phyloP scores from a whole-genome alignment of 2,113 vertebrate species.

The Pterocles orientalis region DNA sequence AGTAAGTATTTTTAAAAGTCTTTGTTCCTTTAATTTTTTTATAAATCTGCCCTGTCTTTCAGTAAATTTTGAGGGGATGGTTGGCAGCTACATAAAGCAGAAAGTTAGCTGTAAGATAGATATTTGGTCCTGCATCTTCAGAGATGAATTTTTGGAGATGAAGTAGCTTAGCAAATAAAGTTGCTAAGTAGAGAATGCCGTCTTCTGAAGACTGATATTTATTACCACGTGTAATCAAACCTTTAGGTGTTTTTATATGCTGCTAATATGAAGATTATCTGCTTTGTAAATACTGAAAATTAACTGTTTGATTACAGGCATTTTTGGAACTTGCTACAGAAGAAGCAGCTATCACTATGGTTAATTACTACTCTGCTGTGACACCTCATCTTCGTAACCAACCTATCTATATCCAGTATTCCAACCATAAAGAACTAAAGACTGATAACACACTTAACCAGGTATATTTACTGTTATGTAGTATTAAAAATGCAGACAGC shows the following conservation, averaged over 20 bases:
- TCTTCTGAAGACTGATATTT: neutral
- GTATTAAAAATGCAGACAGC: neutral
- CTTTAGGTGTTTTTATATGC: neutral
- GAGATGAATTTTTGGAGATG: neutral
- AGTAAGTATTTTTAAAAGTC: neutral
- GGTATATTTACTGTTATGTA: slow-evolving; percentile 67
- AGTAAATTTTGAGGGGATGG: neutral
- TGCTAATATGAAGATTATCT: neutral
- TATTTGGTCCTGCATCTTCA: neutral
- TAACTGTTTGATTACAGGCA: slow-evolving; percentile 76
- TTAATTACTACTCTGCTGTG: slow-evolving; percentile 94
- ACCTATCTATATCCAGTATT: slow-evolving; percentile 96
- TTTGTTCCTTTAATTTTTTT: neutral
- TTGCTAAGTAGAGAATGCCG: neutral
- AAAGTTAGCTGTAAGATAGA: neutral
- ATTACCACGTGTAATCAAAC: neutral
- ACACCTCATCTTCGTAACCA: slow-evolving; percentile 93
- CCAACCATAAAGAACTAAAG: slow-evolving; percentile 97
- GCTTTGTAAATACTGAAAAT: neutral
- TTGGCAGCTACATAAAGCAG: neutral
- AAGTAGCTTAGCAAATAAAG: neutral
- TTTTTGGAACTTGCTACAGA: slow-evolving; percentile 97
- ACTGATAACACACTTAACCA: slow-evolving; percentile 95
- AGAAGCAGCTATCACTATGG: slow-evolving; percentile 95
- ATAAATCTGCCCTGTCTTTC: neutral